Conservation (phyloP, 2,113 vertebrate genomes). For the Zosterops hypoxanthus region DNA sequence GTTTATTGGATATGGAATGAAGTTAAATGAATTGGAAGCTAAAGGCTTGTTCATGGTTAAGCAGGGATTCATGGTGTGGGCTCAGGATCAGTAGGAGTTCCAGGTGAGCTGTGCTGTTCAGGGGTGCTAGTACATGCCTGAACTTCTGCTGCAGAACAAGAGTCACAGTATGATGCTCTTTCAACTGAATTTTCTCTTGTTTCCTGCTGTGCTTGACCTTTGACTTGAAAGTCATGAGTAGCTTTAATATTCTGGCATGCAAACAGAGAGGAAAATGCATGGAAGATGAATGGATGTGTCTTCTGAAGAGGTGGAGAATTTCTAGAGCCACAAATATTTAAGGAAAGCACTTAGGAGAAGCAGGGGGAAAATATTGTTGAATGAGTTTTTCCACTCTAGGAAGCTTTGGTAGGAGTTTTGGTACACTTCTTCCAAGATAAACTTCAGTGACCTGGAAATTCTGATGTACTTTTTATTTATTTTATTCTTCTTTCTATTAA, state of each 20-base stretch:
- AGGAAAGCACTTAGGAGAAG: background rate
- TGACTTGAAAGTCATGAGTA: background rate
- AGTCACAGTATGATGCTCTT: background rate
- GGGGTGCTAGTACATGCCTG: background rate
- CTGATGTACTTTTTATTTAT: background rate
- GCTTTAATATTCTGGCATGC: background rate
- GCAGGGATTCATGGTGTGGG: background rate
- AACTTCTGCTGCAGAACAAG: background rate
- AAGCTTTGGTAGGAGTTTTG: background rate
- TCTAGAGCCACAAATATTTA: background rate
- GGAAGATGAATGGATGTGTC: background rate
- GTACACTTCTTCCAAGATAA: background rate
- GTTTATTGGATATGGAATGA: background rate
- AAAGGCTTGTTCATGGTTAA: background rate
- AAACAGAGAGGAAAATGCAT: background rate
- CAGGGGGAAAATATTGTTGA: accelerated
- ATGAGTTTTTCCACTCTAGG: background rate
- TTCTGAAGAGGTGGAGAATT: background rate
- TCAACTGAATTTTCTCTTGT: background rate
- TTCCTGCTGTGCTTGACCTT: background rate
- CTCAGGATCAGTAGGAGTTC: background rate
- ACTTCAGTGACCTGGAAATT: background rate
- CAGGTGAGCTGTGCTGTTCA: background rate
- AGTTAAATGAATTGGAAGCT: background rate
- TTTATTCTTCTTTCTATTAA: background rate